Evolutionary conservation across 2,113 vertebrate genomes (phyloP).

Genomic region (Semicossyphus pulcher): DNA sequence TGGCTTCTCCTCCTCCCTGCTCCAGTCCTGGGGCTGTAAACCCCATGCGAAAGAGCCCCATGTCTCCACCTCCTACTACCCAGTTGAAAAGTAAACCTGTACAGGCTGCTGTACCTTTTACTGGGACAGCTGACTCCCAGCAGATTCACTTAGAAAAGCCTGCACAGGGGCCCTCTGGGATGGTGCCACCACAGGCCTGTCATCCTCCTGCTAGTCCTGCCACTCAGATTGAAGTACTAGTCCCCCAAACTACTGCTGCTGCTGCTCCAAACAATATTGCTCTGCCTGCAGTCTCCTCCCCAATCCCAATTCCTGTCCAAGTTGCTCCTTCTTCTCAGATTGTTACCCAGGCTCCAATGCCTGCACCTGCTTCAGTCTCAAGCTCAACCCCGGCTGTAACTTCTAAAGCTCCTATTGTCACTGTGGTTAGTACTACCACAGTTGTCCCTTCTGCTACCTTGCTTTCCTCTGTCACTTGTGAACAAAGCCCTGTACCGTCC

Average conservation of each 20-base stretch:
- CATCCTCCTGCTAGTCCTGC: slow-evolving; percentile 51
- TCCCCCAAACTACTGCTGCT: slow-evolving; percentile 35
- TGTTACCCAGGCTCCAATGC: slow-evolving; percentile 45
- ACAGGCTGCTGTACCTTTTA: slow-evolving; percentile 84
- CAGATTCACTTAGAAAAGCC: slow-evolving; percentile 85
- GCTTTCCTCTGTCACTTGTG: slow-evolving; percentile 54
- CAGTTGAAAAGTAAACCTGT: slow-evolving; percentile 85
- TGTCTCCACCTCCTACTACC: slow-evolving; percentile 80
- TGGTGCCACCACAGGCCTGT: slow-evolving; percentile 45
- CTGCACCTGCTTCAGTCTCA: slow-evolving; percentile 48
- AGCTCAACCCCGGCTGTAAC: slow-evolving; percentile 20
- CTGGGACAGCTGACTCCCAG: slow-evolving; percentile 80
- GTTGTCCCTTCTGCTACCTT: slow-evolving; percentile 48
- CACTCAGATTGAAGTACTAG: slow-evolving; percentile 55
- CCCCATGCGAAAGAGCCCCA: slow-evolving; percentile 85
- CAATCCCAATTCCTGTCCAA: slow-evolving; percentile 55
- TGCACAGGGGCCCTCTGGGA: slow-evolving; percentile 68
- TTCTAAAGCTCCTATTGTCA: slow-evolving; percentile 59
- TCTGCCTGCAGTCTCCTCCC: slow-evolving; percentile 53
- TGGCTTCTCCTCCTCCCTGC: slow-evolving; percentile 86
- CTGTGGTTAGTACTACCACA: slow-evolving; percentile 37
- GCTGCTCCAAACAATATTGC: slow-evolving; percentile 41
- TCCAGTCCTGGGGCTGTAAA: slow-evolving; percentile 86
- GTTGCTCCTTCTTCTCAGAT: slow-evolving; percentile 50
- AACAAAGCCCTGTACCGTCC: slow-evolving; percentile 67